Conservation (phyloP, 2,113 vertebrate species). For the Thunnus maccoyii region DNA sequence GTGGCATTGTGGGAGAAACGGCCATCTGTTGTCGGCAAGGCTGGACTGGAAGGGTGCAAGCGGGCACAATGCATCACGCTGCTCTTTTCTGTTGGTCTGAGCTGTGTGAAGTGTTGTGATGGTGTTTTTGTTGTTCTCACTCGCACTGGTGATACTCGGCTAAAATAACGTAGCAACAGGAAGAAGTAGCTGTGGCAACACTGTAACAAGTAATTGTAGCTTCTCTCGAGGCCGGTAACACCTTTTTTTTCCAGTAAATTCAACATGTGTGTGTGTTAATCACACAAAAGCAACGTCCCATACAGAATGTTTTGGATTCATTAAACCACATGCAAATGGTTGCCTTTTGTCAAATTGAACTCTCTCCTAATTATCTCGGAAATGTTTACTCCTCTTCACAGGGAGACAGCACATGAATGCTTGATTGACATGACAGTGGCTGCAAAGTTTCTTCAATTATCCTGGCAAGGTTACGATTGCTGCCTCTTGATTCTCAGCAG, state of each 20-base stretch:
- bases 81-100: conserved; percentile 74
- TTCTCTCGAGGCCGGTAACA: conserved; percentile 12
- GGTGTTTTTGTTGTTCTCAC: conserved; percentile 33
- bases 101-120: conserved; percentile 57
- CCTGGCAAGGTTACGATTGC: conserved; percentile 74
- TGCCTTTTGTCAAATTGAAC: conserved; percentile 61
- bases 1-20: conserved; percentile 77
- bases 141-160: conserved; percentile 4
- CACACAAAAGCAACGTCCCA: conserved; percentile 42
- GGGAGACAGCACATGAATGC: conserved; percentile 63
- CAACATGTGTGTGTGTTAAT: conserved; percentile 44
- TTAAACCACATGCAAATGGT: conserved; percentile 53
- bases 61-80: conserved; percentile 64
- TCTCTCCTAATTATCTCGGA: conserved; percentile 57
- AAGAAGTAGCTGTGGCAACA: neutral
- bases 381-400: conserved; percentile 60
- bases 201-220: conserved; percentile 23
- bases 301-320: conserved; percentile 61
- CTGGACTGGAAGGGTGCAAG: conserved; percentile 73
- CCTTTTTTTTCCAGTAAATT: conserved; percentile 27
- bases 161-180: neutral
- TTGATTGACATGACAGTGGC: conserved; percentile 73
- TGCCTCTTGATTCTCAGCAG: conserved; percentile 61
- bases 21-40: conserved; percentile 79
- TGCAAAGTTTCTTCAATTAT: conserved; percentile 80